Percentiles rank a stretch among this genome's conserved stretches.
phyloP scores from a whole-genome alignment of 2,113 vertebrate species.

The Mohoua ochrocephala region DNA sequence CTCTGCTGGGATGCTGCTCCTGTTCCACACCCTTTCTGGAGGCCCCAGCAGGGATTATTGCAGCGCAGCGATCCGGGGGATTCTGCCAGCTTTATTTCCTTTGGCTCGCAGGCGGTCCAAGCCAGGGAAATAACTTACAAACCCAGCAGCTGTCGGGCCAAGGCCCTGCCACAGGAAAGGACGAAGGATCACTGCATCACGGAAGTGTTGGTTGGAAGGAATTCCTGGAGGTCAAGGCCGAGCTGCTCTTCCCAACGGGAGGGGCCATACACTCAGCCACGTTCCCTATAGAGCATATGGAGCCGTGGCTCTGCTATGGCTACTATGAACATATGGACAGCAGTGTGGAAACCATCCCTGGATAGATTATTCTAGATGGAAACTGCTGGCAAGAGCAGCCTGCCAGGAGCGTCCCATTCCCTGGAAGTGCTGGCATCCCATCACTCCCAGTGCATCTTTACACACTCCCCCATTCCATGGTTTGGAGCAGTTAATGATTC shows the following conservation, averaged over 20 bases:
- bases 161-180: background rate
- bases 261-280: accelerated
- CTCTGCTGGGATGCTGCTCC: background rate
- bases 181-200: background rate
- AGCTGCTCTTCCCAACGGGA: background rate
- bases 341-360: background rate
- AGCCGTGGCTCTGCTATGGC: background rate
- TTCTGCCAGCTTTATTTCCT: background rate
- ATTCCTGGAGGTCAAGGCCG: background rate
- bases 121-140: background rate
- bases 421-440: background rate
- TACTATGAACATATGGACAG: background rate
- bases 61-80: accelerated
- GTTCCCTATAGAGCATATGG: background rate
- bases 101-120: background rate
- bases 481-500: background rate
- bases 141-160: background rate
- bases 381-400: background rate
- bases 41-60: background rate
- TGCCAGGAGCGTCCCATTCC: background rate
- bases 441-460: background rate
- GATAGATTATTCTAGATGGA: background rate
- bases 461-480: accelerated
- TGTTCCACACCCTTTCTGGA: background rate
- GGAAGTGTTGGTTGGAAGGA: background rate